These are phyloP conservation scores for Hecatera dysodea DNA, from an alignment of 2,888 invertebrate genomes.

Conservation along the genomic window DNA sequence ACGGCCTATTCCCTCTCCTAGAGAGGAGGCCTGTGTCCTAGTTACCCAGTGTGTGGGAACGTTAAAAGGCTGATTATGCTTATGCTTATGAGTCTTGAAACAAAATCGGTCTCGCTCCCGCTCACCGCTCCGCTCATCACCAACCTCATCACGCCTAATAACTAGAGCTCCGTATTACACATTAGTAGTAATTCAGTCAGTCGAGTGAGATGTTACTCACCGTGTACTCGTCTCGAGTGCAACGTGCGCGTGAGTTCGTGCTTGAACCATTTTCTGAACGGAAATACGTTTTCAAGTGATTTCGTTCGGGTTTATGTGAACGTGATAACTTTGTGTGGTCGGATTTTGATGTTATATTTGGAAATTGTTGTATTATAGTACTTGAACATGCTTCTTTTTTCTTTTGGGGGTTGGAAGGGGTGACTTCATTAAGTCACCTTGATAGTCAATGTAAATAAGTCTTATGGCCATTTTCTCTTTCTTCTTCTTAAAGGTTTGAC, in stretches of 20 bases:
- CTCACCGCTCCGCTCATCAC: constrained; percentile 75
- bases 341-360: constrained; percentile 40
- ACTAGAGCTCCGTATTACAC: constrained; percentile 76
- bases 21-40: too few species aligned
- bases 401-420: background rate
- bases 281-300: constrained; percentile 58
- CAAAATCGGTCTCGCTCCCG: constrained; percentile 20
- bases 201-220: constrained; percentile 84
- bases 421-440: background rate
- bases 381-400: background rate
- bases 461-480: background rate
- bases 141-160: constrained; percentile 65
- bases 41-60: too few species aligned
- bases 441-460: background rate
- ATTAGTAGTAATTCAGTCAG: constrained; percentile 81
- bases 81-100: background rate
- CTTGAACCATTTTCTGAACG: constrained; percentile 53
- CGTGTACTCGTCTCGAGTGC: constrained; percentile 83
- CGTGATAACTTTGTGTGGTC: constrained; percentile 58
- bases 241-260: constrained; percentile 78
- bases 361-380: constrained; percentile 35
- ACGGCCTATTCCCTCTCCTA: too few species aligned
- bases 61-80: too few species aligned
- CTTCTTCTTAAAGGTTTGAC: too few species aligned
- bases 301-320: constrained; percentile 62